Evolutionary conservation across 2,888 invertebrate species (phyloP).

Genomic region (Lithophane ornitopus): DNA sequence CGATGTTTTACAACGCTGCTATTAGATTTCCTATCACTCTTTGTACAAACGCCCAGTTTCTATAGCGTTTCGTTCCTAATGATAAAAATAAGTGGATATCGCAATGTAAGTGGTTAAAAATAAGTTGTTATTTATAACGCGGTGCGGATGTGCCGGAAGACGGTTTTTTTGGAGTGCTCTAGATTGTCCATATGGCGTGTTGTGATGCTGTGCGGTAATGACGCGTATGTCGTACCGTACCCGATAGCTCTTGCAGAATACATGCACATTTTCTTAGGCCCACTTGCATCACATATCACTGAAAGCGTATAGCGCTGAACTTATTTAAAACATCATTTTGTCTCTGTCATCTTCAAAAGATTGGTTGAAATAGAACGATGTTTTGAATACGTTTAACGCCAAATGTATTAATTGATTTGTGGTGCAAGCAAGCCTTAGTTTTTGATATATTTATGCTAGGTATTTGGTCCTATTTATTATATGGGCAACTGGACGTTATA

Average conservation of each 20-base stretch:
- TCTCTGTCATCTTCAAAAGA: neutral
- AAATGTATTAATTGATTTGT: neutral
- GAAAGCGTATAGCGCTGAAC: neutral
- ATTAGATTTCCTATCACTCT: slow-evolving; percentile 65
- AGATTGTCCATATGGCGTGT: slow-evolving; percentile 34
- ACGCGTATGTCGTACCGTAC: neutral
- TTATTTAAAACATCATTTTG: neutral
- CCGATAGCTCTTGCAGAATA: neutral
- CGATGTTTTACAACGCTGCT: slow-evolving; percentile 70
- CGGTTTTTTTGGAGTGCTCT: slow-evolving; percentile 42
- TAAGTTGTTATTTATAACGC: slow-evolving; percentile 54
- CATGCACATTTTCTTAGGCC: neutral
- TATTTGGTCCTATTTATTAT: neutral
- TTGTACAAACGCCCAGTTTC: slow-evolving; percentile 61
- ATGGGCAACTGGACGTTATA: slow-evolving; percentile 38
- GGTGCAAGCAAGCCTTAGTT: neutral
- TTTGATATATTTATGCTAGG: neutral
- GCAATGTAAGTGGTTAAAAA: slow-evolving; percentile 66
- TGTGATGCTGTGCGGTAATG: slow-evolving; percentile 5
- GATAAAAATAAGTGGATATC: slow-evolving; percentile 68
- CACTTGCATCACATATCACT: neutral
- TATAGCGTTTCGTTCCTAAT: slow-evolving; percentile 64
- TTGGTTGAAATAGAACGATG: neutral
- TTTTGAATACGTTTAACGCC: neutral
- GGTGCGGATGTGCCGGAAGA: slow-evolving; percentile 47